Evolutionary conservation across 2,113 vertebrate species (phyloP).

Genomic region (Emydura subglobosa): DNA sequence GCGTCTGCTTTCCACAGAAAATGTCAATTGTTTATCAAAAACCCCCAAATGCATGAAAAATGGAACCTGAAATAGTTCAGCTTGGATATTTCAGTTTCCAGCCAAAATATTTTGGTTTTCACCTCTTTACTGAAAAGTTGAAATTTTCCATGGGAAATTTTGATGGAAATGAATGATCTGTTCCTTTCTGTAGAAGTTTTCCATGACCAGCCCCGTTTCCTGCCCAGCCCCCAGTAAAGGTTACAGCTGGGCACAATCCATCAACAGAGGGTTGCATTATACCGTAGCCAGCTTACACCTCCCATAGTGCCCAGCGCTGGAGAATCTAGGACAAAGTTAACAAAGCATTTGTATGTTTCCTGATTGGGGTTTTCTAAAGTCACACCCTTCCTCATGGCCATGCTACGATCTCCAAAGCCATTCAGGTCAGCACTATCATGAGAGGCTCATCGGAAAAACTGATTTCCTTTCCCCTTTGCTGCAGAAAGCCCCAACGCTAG

Average conservation of each 20-base stretch:
- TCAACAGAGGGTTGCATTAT: neutral
- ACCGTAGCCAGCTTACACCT: neutral
- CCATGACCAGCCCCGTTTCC: neutral
- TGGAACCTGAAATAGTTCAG: too few species aligned
- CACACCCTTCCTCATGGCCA: too few species aligned
- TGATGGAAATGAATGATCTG: neutral
- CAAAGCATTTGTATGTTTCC: neutral
- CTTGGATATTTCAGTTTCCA: too few species aligned
- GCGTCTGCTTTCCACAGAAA: neutral
- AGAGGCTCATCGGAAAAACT: neutral
- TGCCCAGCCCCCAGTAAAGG: neutral
- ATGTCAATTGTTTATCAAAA: neutral
- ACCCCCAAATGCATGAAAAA: too few species aligned
- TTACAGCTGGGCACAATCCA: neutral
- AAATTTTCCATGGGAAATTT: neutral
- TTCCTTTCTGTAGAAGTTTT: neutral
- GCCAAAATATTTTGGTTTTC: neutral
- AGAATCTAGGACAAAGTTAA: neutral
- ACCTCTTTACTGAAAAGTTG: neutral
- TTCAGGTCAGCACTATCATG: too few species aligned
- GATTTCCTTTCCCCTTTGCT: accelerated
- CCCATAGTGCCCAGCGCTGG: too few species aligned
- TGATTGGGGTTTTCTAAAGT: neutral
- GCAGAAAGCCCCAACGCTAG: too few species aligned
- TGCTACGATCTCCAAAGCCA: neutral